These are phyloP conservation scores for Cerastis rubricosa DNA, from an alignment of 2,888 invertebrate genomes.

Conservation along the genomic window DNA sequence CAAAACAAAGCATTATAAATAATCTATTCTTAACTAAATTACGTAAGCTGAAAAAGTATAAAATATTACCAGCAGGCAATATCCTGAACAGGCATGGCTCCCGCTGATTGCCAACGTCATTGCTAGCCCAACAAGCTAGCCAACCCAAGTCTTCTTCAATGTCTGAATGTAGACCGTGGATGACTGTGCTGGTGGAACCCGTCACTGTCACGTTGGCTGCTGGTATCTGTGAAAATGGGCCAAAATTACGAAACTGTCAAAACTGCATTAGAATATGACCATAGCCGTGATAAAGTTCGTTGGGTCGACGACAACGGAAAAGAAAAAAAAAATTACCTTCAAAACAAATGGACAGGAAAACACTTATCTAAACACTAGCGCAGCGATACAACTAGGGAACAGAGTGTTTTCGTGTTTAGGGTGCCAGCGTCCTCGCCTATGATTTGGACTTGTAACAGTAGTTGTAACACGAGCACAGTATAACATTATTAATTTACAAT, in stretches of 20 bases:
- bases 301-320: no score
- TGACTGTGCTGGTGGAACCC: slow-evolving; percentile 91
- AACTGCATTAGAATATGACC: no score
- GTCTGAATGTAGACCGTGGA: slow-evolving; percentile 90
- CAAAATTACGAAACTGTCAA: background rate
- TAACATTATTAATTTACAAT: no score
- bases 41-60: background rate
- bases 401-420: no score
- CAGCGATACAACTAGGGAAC: no score
- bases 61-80: slow-evolving; percentile 93
- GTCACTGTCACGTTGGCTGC: slow-evolving; percentile 88
- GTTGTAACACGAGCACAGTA: no score
- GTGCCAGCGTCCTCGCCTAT: no score
- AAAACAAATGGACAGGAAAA: no score
- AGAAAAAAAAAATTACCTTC: no score
- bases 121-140: slow-evolving; percentile 96
- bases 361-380: no score
- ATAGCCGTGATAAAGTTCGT: no score
- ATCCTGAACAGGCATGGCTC: slow-evolving; percentile 96
- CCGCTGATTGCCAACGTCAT: slow-evolving; percentile 95
- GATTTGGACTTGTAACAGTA: no score
- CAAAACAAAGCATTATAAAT: background rate
- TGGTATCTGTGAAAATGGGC: slow-evolving; percentile 82
- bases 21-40: background rate
- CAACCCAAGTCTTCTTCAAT: slow-evolving; percentile 94